phyloP scores from a whole-genome alignment of 1,140 invertebrate genomes.

The Chironomus tepperi region DNA sequence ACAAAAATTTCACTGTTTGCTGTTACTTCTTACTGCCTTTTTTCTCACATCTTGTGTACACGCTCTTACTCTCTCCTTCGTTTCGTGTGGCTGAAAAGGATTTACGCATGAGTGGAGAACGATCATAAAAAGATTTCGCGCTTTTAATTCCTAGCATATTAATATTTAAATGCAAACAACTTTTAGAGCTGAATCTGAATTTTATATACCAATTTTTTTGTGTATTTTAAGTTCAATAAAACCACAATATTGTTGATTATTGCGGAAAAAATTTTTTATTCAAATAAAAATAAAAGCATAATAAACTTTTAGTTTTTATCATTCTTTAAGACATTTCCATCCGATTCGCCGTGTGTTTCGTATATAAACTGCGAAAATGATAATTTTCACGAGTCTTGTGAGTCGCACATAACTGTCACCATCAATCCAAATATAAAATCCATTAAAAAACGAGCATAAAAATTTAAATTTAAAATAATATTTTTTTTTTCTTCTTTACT shows the following conservation, averaged over 20 bases:
- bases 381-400: background rate
- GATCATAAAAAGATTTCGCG: constrained; percentile 12
- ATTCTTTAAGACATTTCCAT: background rate
- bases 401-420: background rate
- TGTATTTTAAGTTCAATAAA: too few species aligned
- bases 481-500: background rate
- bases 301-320: background rate
- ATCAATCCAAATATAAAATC: constrained; percentile 14
- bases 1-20: too few species aligned
- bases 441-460: background rate
- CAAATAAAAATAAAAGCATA: background rate
- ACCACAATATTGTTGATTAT: too few species aligned
- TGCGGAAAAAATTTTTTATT: too few species aligned
- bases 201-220: background rate
- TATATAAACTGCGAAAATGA: background rate
- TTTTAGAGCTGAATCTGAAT: background rate
- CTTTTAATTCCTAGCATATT: constrained; percentile 8
- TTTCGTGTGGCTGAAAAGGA: background rate
- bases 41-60: too few species aligned
- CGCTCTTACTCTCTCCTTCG: too few species aligned
- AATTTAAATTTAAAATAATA: background rate
- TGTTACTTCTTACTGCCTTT: too few species aligned
- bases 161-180: background rate
- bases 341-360: too few species aligned
- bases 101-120: constrained; percentile 11